Percentiles rank a stretch among this genome's conserved stretches.
Conservation (phyloP, 2,797 vertebrate genomes). For the Naso thynnoides region DNA sequence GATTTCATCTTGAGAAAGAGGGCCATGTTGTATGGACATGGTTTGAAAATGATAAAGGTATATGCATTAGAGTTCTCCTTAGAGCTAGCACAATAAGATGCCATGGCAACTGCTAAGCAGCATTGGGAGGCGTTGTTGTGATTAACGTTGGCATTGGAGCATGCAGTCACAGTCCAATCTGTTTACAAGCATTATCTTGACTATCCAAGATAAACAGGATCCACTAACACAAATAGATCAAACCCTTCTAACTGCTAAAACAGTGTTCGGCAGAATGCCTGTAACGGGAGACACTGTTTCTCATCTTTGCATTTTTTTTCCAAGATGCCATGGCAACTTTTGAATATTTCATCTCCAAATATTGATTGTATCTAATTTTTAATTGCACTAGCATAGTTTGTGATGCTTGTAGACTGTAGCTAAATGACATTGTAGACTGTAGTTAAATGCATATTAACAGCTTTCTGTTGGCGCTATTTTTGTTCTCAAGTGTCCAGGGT, state of each 20-base stretch:
- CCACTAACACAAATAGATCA: constrained; percentile 57
- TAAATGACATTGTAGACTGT: constrained; percentile 72
- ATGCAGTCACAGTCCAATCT: constrained; percentile 74
- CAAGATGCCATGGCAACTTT: constrained; percentile 87
- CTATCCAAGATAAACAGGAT: constrained; percentile 72
- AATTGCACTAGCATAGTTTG: constrained; percentile 75
- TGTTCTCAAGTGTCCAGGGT: constrained; percentile 72
- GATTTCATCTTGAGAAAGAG: constrained; percentile 91
- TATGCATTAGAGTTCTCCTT: constrained; percentile 85
- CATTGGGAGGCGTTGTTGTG: constrained; percentile 76
- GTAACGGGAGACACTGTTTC: constrained; percentile 61
- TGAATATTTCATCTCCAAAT: constrained; percentile 80
- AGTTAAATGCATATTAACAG: constrained; percentile 77
- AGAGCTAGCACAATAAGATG: constrained; percentile 87
- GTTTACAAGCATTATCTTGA: constrained; percentile 73
- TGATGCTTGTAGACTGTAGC: constrained; percentile 83
- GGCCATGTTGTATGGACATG: constrained; percentile 90
- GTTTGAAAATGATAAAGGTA: constrained; percentile 91
- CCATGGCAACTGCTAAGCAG: constrained; percentile 87
- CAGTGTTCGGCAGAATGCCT: constrained; percentile 66
- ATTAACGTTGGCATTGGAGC: constrained; percentile 73
- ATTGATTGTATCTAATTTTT: constrained; percentile 72
- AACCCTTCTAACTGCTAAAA: constrained; percentile 70
- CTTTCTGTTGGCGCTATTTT: constrained; percentile 80
- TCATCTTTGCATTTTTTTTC: constrained; percentile 49